phyloP scores from a whole-genome alignment of 2,113 vertebrate genomes.

The Azemiops feae region DNA sequence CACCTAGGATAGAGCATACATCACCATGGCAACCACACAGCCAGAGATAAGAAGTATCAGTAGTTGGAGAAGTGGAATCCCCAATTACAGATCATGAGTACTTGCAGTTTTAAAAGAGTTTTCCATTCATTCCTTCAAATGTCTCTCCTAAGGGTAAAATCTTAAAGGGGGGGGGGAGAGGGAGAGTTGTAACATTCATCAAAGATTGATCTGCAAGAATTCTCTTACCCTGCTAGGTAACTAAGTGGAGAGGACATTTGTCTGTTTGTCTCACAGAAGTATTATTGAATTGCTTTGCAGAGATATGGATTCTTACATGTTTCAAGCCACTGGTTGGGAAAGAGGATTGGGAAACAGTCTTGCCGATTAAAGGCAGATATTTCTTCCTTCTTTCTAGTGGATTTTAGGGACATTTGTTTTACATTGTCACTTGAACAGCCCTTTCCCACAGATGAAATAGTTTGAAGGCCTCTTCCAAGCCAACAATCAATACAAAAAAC shows the following conservation, averaged over 20 bases:
- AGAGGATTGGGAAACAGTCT: background rate
- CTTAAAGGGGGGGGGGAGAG: background rate
- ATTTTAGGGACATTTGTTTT: constrained; percentile 19
- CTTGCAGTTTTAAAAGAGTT: constrained; percentile 58
- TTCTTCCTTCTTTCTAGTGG: background rate
- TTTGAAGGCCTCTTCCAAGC: background rate
- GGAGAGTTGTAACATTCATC: background rate
- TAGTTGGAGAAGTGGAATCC: constrained; percentile 55
- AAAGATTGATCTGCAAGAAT: background rate
- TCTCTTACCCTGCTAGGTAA: background rate
- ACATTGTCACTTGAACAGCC: constrained; percentile 19
- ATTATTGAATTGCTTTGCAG: constrained; percentile 2
- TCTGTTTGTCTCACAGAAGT: background rate
- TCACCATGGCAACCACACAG: constrained; percentile 64
- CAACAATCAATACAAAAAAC: background rate
- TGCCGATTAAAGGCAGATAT: background rate
- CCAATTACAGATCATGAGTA: constrained; percentile 50
- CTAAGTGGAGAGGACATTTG: background rate
- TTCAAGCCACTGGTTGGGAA: background rate
- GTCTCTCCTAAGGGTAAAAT: constrained; percentile 16
- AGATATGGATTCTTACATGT: background rate
- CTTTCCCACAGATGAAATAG: constrained; percentile 11
- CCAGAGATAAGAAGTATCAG: constrained; percentile 50
- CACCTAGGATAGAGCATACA: constrained; percentile 49
- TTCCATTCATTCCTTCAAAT: constrained; percentile 31